phyloP scores from a whole-genome alignment of 2,888 invertebrate genomes.

The Cyclophora albipunctata region DNA sequence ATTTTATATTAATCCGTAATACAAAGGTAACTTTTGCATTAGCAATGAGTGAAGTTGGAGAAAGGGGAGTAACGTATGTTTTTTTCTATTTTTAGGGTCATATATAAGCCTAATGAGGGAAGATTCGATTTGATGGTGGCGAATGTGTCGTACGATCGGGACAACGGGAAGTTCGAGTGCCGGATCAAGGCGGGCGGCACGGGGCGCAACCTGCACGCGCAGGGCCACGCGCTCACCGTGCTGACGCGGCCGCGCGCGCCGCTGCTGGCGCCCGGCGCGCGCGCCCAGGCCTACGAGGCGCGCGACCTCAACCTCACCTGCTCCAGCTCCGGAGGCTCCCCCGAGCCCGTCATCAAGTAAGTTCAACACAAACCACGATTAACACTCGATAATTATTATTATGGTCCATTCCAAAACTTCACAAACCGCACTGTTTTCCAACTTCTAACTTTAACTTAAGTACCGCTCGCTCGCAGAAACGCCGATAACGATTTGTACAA shows the following conservation, averaged over 20 bases:
- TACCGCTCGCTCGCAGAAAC: no score
- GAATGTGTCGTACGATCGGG: constrained; percentile 91
- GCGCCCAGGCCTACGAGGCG: constrained; percentile 88
- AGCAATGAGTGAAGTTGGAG: no score
- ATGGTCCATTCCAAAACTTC: background rate
- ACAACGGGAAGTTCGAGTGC: constrained; percentile 95
- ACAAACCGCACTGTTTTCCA: no score
- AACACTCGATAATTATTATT: background rate
- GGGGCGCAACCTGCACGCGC: constrained; percentile 88
- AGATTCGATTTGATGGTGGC: constrained; percentile 92
- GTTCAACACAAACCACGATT: constrained; percentile 15
- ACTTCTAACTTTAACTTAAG: no score
- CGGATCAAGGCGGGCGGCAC: constrained; percentile 89
- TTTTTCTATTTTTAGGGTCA: constrained; percentile 74
- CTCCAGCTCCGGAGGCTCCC: constrained; percentile 91
- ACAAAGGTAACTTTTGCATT: no score
- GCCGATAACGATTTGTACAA: no score
- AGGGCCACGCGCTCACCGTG: constrained; percentile 88
- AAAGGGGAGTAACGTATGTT: no score
- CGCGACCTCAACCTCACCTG: constrained; percentile 84
- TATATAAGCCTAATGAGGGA: constrained; percentile 86
- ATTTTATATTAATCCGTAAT: no score
- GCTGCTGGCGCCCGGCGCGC: constrained; percentile 82
- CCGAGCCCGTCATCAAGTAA: constrained; percentile 89
- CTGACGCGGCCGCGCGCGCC: constrained; percentile 90